Base-by-base conservation (phyloP, 2,888 invertebrate genomes). In the Vanessa cardui region DNA sequence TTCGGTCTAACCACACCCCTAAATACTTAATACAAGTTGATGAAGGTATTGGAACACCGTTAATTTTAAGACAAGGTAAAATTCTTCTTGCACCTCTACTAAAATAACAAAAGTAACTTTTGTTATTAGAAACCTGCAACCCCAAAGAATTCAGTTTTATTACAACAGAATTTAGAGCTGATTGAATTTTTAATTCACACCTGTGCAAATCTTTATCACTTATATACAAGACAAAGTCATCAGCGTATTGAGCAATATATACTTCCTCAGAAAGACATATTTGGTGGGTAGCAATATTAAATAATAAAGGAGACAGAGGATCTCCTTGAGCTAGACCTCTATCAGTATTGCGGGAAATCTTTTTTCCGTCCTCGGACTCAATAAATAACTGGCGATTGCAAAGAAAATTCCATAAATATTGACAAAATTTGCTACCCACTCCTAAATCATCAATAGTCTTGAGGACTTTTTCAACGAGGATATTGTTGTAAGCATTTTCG, bases 1-100 rank as follows among this genome's bases (percentile, higher is more conserved):
- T 39, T 44, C 58, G n/a, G 9, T 58, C 58, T 6, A 58, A 15
- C 18, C 58, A 58, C 7, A 58, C 33, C 18, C 58, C 58, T 44
- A 58, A 44, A 7, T 58, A 45, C 20, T 58, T 45, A n/a, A 45
- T 9, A 6, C 20, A 8, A 12, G 6, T n/a, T 18, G 20, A 4
- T 9, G 15, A 39, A 58, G n/a, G 9, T 20, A 58, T 8, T 0
- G 46, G 20, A 18, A 39, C 15, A 7, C 20, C 9, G 20, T 39
- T 44, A 18, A 58, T 58, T 9, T n/a, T 58, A 12, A 58, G n/a
- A 21, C 3, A 16, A n/a, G 58, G 58, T 58, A 58, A 44, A 12
- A 45, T 44, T 58, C 20, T 12, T 18, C 7, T 58, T 12, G 18
- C n/a, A 39, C 45, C 46, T 18, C 58, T 58, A 44, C 58, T 58